Conservation (phyloP, 2,113 vertebrate species). For the Etheostoma spectabile region DNA sequence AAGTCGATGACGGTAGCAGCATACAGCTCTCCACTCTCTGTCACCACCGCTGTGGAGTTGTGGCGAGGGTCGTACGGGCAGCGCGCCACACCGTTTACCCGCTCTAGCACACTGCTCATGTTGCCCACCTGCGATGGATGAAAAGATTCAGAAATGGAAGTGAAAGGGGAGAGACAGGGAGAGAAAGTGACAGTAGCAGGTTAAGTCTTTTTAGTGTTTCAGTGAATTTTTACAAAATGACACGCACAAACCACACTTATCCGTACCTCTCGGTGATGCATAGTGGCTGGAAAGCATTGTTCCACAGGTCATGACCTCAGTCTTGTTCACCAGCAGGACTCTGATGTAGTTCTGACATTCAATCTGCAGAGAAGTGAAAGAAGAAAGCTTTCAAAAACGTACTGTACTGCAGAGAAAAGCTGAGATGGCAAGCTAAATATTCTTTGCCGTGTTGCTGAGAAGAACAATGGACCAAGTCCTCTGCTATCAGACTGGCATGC, state of each 20-base stretch:
- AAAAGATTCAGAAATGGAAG: background rate
- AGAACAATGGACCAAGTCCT: constrained; percentile 40
- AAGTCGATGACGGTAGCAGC: constrained; percentile 99
- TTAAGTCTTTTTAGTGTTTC: background rate
- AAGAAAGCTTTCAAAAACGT: background rate
- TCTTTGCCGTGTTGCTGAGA: background rate
- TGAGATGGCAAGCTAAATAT: constrained; percentile 2
- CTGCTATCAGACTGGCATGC: background rate
- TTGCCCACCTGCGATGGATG: constrained; percentile 89
- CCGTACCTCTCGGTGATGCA: constrained; percentile 94
- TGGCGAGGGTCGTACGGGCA: constrained; percentile 97
- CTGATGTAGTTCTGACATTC: constrained; percentile 99
- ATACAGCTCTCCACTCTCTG: constrained; percentile 95
- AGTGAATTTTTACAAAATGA: background rate
- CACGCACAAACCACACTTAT: background rate
- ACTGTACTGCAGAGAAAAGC: background rate
- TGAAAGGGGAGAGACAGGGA: too few species aligned
- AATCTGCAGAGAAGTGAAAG: constrained; percentile 79
- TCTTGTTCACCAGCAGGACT: constrained; percentile 93
- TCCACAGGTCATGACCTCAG: constrained; percentile 95
- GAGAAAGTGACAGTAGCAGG: background rate
- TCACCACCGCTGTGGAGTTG: constrained; percentile 97
- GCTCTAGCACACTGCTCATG: constrained; percentile 92
- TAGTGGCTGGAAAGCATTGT: constrained; percentile 95
- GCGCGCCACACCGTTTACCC: constrained; percentile 95